Evolutionary conservation across 2,113 vertebrate genomes (phyloP), one percentile per base, ranked within the genome.

Genomic region (Tachysurus fulvidraco): DNA sequence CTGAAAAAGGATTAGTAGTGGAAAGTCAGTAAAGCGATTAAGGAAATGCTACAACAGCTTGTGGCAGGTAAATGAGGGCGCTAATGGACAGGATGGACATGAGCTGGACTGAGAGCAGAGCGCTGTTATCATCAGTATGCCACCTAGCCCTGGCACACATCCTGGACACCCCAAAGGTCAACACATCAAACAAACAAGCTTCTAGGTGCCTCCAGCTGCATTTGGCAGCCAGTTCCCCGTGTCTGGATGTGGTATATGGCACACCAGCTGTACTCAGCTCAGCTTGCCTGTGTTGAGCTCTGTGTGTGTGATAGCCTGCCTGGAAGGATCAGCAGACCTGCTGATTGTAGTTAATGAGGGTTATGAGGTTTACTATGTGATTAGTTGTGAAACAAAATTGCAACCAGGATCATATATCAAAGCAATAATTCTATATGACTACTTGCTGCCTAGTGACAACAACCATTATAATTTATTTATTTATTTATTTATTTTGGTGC

Each of bases 121-220:
- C 25, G 12, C 83, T n/a, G 60, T 84, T 87, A 84, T 83, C 74
- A 11, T 69, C 57, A 19, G 67, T 69, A 50, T 87, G 77, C 54
- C 52, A 79, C 65, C 85, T 87, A 86, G 83, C 74, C 55, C 30
- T 28, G 36, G 73, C 59, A 84, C 65, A 60, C 79, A 74, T 74
- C 62, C 73, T 60, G 55, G 46, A 78, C 71, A 82, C 67, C 60
- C 30, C 16, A 76, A 87, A 71, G 84, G 81, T 87, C 87, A 89
- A 50, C 25, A 57, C 84, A 89, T 88, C 86, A 91, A 90, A 87
- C 46, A 21, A 41, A 59, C 55, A 80, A 80, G 28, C 19, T 60
- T 78, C 50, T 86, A 90, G 76, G 67, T 30, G 69, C 74, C 85
- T 30, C 79, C 76, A 81, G 86, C 81, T 62, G 28, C 28, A 55